Conservation (phyloP, 1,140 invertebrate species). For the Littorina saxatilis region DNA sequence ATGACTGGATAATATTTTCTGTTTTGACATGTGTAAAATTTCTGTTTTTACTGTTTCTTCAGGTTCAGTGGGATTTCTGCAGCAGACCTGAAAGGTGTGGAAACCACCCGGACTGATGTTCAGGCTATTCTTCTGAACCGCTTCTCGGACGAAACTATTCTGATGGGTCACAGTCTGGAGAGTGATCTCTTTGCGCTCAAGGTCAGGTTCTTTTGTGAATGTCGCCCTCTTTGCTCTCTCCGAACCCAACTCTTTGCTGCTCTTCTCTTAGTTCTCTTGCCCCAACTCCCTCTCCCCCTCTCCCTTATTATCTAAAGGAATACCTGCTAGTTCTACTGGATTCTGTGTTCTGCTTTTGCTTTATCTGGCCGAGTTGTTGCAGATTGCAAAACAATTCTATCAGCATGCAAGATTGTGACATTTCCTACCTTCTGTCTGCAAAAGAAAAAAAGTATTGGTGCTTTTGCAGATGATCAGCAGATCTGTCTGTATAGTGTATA, state of each 20-base stretch:
- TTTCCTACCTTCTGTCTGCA: too few species aligned
- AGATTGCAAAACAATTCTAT: too few species aligned
- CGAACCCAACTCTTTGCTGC: not conserved
- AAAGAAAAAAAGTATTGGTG: too few species aligned
- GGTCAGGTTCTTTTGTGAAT: conserved; percentile 48
- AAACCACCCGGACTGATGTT: conserved; percentile 81
- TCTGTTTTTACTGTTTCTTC: too few species aligned
- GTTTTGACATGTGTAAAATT: too few species aligned
- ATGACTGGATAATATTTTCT: too few species aligned
- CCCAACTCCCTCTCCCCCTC: too few species aligned
- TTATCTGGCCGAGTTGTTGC: too few species aligned
- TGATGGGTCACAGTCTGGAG: conserved; percentile 97
- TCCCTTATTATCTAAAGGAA: too few species aligned
- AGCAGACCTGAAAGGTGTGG: conserved; percentile 67
- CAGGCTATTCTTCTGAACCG: conserved; percentile 92
- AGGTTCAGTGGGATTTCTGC: conserved; percentile 75
- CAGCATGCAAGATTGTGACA: too few species aligned
- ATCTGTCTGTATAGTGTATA: too few species aligned
- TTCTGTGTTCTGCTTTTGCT: not conserved
- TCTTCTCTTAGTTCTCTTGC: not conserved
- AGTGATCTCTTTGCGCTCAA: conserved; percentile 96
- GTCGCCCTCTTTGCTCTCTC: not conserved
- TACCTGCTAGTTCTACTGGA: not conserved
- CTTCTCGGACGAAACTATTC: conserved; percentile 92
- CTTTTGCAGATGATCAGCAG: too few species aligned